Evolutionary conservation across 2,888 invertebrate genomes (phyloP).

Genomic region (Platycheirus albimanus): DNA sequence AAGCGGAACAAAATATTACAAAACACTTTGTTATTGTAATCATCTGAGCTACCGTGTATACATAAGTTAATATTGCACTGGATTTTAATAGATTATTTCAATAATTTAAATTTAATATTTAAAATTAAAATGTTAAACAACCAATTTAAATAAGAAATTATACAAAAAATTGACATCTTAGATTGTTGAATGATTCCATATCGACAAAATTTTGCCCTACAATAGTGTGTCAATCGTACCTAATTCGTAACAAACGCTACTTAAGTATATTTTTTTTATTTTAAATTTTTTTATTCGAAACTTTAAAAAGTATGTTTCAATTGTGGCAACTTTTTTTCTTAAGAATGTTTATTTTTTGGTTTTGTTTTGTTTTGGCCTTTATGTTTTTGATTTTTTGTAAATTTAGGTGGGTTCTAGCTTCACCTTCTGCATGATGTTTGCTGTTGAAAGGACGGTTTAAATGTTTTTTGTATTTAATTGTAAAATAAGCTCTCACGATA

Average conservation of each 20-base stretch:
- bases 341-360: slow-evolving; percentile 14
- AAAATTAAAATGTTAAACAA: slow-evolving; percentile 55
- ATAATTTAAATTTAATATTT: slow-evolving; percentile 5
- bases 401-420: slow-evolving; percentile 71
- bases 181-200: slow-evolving; percentile 18
- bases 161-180: slow-evolving; percentile 37
- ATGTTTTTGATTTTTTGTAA: slow-evolving; percentile 60
- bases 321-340: slow-evolving; percentile 31
- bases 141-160: slow-evolving; percentile 24
- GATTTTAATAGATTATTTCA: neutral
- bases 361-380: slow-evolving; percentile 65
- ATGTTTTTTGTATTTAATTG: slow-evolving; percentile 20
- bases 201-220: neutral
- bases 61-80: slow-evolving; percentile 64
- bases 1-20: slow-evolving; percentile 4
- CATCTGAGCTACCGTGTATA: slow-evolving; percentile 33
- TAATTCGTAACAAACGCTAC: slow-evolving; percentile 43
- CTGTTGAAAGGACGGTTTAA: slow-evolving; percentile 63
- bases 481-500: slow-evolving; percentile 36
- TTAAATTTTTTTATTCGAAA: slow-evolving; percentile 36
- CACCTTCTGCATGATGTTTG: slow-evolving; percentile 68
- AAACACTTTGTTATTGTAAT: neutral
- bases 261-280: neutral
- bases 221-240: slow-evolving; percentile 16
- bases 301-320: slow-evolving; percentile 62